Evolutionary conservation across 2,888 invertebrate genomes (phyloP).

Genomic region (Agrochola lota): DNA sequence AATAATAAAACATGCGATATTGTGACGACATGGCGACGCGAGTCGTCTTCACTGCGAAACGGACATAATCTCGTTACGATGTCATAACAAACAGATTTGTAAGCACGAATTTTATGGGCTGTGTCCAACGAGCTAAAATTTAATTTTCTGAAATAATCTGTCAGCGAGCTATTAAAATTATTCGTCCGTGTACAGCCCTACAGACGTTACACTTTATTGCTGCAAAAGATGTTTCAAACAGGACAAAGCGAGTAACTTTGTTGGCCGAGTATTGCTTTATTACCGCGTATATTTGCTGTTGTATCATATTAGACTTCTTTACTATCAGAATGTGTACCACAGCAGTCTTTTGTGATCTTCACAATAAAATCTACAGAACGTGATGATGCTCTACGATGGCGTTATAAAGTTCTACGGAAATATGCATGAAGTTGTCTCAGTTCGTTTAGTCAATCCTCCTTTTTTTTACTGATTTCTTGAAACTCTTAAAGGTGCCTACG

Average conservation of each 20-base stretch:
- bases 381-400: constrained; percentile 36
- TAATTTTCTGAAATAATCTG: constrained; percentile 90
- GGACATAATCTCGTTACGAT: constrained; percentile 90
- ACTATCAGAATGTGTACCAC: constrained; percentile 51
- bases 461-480: background rate
- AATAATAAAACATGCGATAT: constrained; percentile 88
- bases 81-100: constrained; percentile 91
- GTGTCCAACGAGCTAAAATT: constrained; percentile 90
- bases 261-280: constrained; percentile 64
- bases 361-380: constrained; percentile 42
- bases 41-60: constrained; percentile 86
- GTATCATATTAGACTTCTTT: constrained; percentile 60
- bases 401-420: constrained; percentile 43
- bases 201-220: constrained; percentile 80
- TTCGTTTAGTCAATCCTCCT: constrained; percentile 1
- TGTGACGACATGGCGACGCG: constrained; percentile 85
- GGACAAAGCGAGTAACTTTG: constrained; percentile 65
- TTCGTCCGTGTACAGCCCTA: constrained; percentile 83
- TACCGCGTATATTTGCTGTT: constrained; percentile 55
- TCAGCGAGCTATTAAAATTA: constrained; percentile 88
- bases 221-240: constrained; percentile 69
- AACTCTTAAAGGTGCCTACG: background rate
- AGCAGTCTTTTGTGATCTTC: constrained; percentile 37
- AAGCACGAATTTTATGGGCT: constrained; percentile 90
- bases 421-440: constrained; percentile 24